Evolutionary conservation across 2,113 vertebrate genomes (phyloP).

Genomic region (Eidolon helvum): DNA sequence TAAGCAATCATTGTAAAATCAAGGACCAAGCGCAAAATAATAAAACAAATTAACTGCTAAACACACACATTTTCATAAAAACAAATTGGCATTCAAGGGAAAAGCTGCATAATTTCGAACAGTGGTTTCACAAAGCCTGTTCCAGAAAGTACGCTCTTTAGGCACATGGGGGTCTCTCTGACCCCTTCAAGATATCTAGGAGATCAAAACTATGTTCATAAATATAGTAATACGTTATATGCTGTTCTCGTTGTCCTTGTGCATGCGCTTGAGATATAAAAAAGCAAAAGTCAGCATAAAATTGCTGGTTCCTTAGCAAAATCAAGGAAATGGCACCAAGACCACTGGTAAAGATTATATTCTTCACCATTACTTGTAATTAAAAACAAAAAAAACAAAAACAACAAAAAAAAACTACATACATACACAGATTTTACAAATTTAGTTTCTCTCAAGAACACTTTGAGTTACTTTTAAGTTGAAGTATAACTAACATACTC

Average conservation of each 20-base stretch:
- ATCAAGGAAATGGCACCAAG: background rate
- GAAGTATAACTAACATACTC: background rate
- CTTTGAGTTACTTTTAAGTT: background rate
- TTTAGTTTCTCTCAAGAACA: background rate
- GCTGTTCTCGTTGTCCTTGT: background rate
- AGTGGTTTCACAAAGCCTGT: background rate
- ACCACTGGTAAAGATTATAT: background rate
- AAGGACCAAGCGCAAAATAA: background rate
- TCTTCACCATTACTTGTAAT: background rate
- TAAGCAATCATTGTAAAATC: background rate
- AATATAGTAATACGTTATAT: background rate
- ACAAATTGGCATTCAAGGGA: background rate
- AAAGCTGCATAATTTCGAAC: background rate
- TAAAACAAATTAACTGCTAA: background rate
- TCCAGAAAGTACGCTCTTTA: background rate
- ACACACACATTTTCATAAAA: background rate
- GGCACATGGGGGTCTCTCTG: background rate
- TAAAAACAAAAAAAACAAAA: background rate
- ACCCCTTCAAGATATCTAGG: background rate
- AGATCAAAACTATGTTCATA: background rate
- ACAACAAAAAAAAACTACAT: too few species aligned
- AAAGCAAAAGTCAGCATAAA: background rate
- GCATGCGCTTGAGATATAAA: background rate
- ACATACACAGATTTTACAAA: background rate
- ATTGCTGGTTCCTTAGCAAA: background rate